Percentiles rank a stretch among this genome's conserved stretches.
Evolutionary conservation across 2,113 vertebrate genomes (phyloP).

Genomic region (Candoia aspera): DNA sequence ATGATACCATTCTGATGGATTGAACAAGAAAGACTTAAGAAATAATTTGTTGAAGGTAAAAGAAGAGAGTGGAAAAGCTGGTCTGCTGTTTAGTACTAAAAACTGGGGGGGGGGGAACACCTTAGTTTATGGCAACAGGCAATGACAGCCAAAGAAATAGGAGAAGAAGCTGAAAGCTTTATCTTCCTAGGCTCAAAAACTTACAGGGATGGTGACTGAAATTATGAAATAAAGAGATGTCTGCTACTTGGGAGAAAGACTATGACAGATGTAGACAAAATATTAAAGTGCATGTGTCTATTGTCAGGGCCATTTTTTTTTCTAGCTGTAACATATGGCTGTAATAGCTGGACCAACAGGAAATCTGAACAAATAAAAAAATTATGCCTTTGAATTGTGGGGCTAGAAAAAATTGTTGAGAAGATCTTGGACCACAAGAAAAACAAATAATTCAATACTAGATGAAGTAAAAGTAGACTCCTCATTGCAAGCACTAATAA

Average conservation of each 20-base stretch:
- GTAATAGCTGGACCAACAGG: neutral
- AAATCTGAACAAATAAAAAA: neutral
- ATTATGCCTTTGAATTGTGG: neutral
- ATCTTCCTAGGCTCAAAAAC: neutral
- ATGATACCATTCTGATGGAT: neutral
- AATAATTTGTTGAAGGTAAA: neutral
- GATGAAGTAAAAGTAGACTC: neutral
- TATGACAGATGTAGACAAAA: neutral
- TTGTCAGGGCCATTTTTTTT: neutral
- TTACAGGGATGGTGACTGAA: neutral
- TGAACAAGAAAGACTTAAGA: neutral
- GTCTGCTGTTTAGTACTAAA: neutral
- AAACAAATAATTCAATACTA: neutral
- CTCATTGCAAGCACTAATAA: neutral
- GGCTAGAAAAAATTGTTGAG: neutral
- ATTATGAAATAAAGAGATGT: neutral
- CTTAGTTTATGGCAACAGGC: neutral
- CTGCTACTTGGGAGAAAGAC: neutral
- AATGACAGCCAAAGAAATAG: neutral
- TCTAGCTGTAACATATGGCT: neutral
- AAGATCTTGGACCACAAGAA: neutral
- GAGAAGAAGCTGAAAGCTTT: neutral
- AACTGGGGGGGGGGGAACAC: neutral
- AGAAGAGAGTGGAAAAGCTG: neutral
- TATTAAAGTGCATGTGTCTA: neutral